These are phyloP conservation scores for Epizoanthus illoricatus DNA, from an alignment of 92 coral and sea anemone species.

Conservation along the genomic window DNA sequence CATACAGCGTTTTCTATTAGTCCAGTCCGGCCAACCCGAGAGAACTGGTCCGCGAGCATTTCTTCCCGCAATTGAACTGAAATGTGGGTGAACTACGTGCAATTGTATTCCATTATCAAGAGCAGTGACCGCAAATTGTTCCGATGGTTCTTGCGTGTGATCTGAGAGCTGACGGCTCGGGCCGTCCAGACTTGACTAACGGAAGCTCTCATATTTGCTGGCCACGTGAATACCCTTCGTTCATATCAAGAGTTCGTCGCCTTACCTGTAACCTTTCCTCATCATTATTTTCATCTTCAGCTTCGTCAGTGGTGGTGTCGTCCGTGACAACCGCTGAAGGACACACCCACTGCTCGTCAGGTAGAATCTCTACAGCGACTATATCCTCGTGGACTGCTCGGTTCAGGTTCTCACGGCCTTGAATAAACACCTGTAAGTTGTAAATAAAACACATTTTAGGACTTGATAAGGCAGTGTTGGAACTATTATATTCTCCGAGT, in stretches of 20 bases:
- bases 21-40: no score
- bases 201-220: background rate
- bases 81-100: no score
- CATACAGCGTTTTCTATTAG: no score
- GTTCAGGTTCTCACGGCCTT: conserved; percentile 84
- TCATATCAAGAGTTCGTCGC: background rate
- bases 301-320: conserved; percentile 50
- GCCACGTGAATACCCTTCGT: background rate
- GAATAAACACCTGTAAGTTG: conserved; percentile 77
- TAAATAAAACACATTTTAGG: background rate
- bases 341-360: conserved; percentile 79
- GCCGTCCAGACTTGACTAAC: no score
- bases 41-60: no score
- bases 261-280: conserved; percentile 27
- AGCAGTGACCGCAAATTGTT: no score
- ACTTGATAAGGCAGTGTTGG: no score
- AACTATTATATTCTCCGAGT: no score
- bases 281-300: conserved; percentile 43
- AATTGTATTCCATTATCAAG: no score
- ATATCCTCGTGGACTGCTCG: conserved; percentile 95
- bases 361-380: conserved; percentile 87
- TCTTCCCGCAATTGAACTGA: no score
- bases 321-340: conserved; percentile 87
- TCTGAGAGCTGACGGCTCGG: no score
- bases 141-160: no score